Percentiles rank a stretch among this genome's conserved stretches.
These are phyloP conservation scores for Cancer borealis DNA, from an alignment of 2,888 invertebrate species.

Conservation along the genomic window DNA sequence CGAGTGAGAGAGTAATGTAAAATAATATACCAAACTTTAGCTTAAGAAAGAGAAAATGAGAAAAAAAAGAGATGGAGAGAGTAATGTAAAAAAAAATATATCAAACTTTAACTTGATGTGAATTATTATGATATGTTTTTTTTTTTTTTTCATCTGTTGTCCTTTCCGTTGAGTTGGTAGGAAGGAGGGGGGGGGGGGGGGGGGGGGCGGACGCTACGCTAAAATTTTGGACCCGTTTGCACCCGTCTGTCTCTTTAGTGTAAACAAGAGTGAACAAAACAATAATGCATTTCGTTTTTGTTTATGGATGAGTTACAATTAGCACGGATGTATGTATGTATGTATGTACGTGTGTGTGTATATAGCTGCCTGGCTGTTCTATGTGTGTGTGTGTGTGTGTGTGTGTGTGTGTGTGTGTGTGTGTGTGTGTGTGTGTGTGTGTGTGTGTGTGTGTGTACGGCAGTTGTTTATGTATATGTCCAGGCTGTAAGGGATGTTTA, in stretches of 20 bases:
- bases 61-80: conserved; percentile 25
- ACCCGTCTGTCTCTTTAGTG: background rate
- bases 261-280: background rate
- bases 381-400: conserved; percentile 37
- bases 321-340: background rate
- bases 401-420: conserved; percentile 15
- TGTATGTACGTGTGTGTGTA: background rate
- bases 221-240: background rate
- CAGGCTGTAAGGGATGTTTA: no score
- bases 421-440: conserved; percentile 40
- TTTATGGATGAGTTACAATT: background rate
- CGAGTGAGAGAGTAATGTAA: background rate
- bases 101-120: no score
- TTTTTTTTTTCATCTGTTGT: no score
- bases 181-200: background rate
- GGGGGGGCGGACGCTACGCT: background rate
- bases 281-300: background rate
- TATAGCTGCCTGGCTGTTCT: background rate
- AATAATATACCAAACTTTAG: background rate
- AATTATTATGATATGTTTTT: no score
- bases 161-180: no score
- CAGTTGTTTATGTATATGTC: background rate
- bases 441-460: conserved; percentile 22
- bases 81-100: no score
- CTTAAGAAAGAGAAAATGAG: background rate